These are phyloP conservation scores for Paramormyrops hopkinsi DNA, from an alignment of 2,797 vertebrate species.

Conservation along the genomic window DNA sequence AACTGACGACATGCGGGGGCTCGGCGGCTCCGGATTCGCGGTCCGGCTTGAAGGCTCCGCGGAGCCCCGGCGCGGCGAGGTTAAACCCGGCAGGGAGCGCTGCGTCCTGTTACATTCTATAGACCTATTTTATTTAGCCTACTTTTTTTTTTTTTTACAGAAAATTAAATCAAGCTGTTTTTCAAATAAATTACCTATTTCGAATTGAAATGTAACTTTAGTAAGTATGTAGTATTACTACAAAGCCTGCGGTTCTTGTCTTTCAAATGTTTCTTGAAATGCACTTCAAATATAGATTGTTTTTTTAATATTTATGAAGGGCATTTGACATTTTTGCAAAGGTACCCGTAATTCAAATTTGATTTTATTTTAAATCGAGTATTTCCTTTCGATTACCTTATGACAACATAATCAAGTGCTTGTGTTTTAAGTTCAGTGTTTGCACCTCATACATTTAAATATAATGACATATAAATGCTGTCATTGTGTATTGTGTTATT, in stretches of 20 bases:
- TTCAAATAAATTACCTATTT: not conserved
- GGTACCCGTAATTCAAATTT: not conserved
- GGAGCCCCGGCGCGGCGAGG: not conserved
- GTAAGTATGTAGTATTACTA: not conserved
- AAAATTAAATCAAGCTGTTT: not conserved
- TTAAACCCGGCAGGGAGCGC: not conserved
- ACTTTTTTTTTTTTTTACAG: not conserved
- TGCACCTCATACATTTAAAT: not conserved
- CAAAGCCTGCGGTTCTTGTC: not conserved
- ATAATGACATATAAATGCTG: not conserved
- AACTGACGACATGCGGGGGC: constrained; percentile 53
- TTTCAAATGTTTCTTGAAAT: not conserved
- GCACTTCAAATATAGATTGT: not conserved
- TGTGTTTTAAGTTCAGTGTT: not conserved
- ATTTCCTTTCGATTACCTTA: not conserved
- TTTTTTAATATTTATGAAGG: not conserved
- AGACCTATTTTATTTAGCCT: not conserved
- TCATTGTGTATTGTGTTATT: not conserved
- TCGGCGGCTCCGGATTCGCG: not conserved
- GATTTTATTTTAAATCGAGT: not conserved
- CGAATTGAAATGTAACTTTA: not conserved
- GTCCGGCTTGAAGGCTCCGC: not conserved
- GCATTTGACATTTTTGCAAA: not conserved
- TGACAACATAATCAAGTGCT: not conserved
- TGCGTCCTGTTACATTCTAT: not conserved